These are phyloP conservation scores for Nephrotoma guestfalica DNA, from an alignment of 2,888 invertebrate genomes.

Conservation along the genomic window DNA sequence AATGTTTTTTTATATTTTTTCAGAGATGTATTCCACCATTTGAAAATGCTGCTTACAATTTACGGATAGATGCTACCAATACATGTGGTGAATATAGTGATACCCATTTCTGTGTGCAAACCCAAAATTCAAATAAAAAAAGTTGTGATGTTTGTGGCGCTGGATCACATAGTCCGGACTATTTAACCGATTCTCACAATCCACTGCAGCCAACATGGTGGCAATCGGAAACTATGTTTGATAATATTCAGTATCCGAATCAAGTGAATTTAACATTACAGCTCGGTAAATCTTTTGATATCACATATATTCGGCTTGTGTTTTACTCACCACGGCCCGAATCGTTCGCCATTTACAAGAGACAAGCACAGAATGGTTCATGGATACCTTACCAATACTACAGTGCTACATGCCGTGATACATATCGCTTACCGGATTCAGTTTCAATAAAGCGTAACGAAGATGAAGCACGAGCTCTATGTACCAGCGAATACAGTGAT, in stretches of 20 bases:
- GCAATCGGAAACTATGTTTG: constrained; percentile 96
- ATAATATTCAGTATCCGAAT: constrained; percentile 79
- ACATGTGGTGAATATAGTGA: constrained; percentile 79
- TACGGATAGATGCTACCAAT: constrained; percentile 83
- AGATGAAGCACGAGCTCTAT: constrained; percentile 84
- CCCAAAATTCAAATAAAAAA: constrained; percentile 60
- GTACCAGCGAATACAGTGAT: constrained; percentile 96
- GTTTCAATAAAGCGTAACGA: constrained; percentile 55
- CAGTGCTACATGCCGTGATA: constrained; percentile 84
- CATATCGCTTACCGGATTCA: constrained; percentile 72
- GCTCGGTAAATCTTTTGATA: constrained; percentile 88
- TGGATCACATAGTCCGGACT: constrained; percentile 53
- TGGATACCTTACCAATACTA: constrained; percentile 89
- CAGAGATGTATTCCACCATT: constrained; percentile 92
- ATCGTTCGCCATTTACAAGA: constrained; percentile 91
- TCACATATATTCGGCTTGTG: constrained; percentile 86
- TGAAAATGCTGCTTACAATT: constrained; percentile 87
- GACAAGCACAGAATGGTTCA: constrained; percentile 55
- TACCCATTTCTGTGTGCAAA: constrained; percentile 82
- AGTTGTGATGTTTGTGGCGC: constrained; percentile 63
- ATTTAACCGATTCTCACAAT: constrained; percentile 84
- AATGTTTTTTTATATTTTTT: neutral
- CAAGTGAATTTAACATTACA: constrained; percentile 85
- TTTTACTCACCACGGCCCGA: constrained; percentile 95
- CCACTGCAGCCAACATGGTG: constrained; percentile 88